These are phyloP conservation scores for Oreochromis mossambicus DNA, from an alignment of 2,797 vertebrate genomes.

Conservation along the genomic window DNA sequence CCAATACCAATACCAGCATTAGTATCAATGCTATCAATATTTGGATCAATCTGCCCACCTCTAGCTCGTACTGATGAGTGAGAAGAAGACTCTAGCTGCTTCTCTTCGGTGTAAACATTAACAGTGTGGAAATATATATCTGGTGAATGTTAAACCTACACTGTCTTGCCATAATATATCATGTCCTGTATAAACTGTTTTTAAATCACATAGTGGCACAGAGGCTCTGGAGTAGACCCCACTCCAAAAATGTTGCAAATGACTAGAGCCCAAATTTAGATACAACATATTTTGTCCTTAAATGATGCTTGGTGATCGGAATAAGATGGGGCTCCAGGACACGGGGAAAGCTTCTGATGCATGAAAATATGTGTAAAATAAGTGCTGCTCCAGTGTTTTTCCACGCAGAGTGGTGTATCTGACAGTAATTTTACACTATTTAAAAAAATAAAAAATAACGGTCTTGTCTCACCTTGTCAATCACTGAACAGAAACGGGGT, in stretches of 20 bases:
- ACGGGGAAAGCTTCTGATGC: neutral
- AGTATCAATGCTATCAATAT: fast-evolving
- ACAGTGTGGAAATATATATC: neutral
- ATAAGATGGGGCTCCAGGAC: neutral
- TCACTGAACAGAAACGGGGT: fast-evolving
- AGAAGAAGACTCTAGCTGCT: neutral
- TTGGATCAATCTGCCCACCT: neutral
- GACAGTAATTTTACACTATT: neutral
- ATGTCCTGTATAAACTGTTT: constrained; percentile 19
- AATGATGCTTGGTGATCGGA: neutral
- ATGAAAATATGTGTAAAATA: neutral
- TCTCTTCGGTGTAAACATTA: constrained; percentile 1
- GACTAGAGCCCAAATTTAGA: neutral
- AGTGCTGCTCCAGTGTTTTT: neutral
- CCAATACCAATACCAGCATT: neutral
- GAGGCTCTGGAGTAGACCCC: neutral
- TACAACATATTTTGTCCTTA: neutral
- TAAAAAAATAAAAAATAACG: neutral
- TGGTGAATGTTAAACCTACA: constrained; percentile 33
- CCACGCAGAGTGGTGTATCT: neutral
- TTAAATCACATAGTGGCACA: neutral
- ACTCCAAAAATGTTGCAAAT: neutral
- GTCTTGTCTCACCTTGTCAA: neutral
- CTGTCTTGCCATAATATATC: neutral
- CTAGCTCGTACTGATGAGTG: neutral